phyloP scores from a whole-genome alignment of 2,113 vertebrate genomes.

The Thalassoma bifasciatum region DNA sequence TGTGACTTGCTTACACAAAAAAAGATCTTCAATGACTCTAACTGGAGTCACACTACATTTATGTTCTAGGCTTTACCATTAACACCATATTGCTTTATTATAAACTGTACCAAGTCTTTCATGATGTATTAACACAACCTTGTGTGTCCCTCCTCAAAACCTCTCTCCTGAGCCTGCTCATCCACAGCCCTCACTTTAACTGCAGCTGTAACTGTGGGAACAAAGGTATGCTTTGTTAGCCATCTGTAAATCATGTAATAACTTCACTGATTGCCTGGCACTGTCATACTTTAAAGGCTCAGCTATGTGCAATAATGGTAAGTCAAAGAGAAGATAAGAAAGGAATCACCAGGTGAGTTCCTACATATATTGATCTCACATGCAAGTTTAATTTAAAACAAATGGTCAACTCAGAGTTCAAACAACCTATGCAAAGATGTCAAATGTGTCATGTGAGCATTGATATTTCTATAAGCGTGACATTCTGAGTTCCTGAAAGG shows the following conservation, averaged over 20 bases:
- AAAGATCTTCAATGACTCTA: conserved; percentile 12
- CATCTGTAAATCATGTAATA: conserved; percentile 60
- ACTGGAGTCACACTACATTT: conserved; percentile 8
- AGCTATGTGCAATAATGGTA: neutral
- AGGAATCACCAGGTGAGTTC: too few species aligned
- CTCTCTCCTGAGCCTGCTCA: conserved; percentile 41
- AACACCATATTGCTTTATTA: conserved; percentile 10
- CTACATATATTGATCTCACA: too few species aligned
- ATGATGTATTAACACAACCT: conserved; percentile 35
- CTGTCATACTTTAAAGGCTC: conserved; percentile 35
- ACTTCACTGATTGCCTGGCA: conserved; percentile 56
- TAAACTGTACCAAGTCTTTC: neutral
- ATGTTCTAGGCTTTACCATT: too few species aligned
- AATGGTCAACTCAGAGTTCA: neutral
- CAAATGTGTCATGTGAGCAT: neutral
- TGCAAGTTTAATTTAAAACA: too few species aligned
- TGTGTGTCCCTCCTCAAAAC: conserved; percentile 23
- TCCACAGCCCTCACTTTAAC: conserved; percentile 66
- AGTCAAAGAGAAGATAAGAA: conserved; percentile 9
- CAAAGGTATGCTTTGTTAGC: conserved; percentile 64
- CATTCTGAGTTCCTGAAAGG: conserved; percentile 29
- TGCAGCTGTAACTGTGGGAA: conserved; percentile 52
- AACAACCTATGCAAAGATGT: neutral
- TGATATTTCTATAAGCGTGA: neutral
- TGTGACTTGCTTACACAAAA: conserved; percentile 30